Conservation (phyloP, 2,888 invertebrate genomes). For the Steinernema hermaphroditum region DNA sequence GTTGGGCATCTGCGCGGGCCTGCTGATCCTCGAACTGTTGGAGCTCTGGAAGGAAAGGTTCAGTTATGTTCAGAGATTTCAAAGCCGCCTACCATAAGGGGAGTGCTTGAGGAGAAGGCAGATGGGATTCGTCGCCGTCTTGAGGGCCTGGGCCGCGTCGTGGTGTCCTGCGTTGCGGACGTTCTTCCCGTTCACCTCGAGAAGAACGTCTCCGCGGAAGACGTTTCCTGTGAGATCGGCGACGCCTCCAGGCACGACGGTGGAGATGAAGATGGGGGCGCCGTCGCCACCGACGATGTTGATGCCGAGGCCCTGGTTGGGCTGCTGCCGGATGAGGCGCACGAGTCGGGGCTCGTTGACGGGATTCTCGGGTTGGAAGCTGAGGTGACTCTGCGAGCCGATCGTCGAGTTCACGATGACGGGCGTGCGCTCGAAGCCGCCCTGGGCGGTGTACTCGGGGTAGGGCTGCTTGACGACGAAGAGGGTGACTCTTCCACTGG, state of each 20-base stretch:
- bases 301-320: conserved; percentile 80
- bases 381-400: conserved; percentile 43
- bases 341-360: background rate
- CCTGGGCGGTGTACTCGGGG: conserved; percentile 17
- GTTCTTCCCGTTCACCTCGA: conserved; percentile 71
- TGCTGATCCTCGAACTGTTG: conserved; percentile 31
- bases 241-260: background rate
- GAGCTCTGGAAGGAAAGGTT: conserved; percentile 9
- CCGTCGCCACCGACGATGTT: conserved; percentile 82
- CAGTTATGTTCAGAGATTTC: too few relatives aligned
- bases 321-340: background rate
- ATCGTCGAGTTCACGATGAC: conserved; percentile 30
- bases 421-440: background rate
- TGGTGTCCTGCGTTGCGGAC: conserved; percentile 62
- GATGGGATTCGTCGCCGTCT: conserved; percentile 9
- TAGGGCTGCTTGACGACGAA: conserved; percentile 23
- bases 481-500: background rate
- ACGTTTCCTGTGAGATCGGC: conserved; percentile 78
- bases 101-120: background rate
- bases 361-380: conserved; percentile 28
- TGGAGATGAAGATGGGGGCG: conserved; percentile 25
- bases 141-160: conserved; percentile 1
- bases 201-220: conserved; percentile 94
- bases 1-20: conserved; percentile 31
- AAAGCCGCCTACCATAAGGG: background rate